Evolutionary conservation across 2,888 invertebrate species (phyloP).

Genomic region (Rhorus exstirpatorius): DNA sequence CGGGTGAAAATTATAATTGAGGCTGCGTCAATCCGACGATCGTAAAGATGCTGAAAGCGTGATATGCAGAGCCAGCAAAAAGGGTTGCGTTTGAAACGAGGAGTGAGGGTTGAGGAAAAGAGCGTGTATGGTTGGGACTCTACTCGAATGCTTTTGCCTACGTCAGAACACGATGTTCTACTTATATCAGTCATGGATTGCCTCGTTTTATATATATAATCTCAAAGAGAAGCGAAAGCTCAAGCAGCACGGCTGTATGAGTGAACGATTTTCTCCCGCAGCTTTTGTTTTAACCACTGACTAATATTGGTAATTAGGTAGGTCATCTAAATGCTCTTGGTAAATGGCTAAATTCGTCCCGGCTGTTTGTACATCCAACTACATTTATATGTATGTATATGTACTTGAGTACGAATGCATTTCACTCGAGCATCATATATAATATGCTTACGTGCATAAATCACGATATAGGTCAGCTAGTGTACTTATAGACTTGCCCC

Average conservation of each 20-base stretch:
- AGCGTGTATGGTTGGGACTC: slow-evolving; percentile 66
- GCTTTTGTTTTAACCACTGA: slow-evolving; percentile 71
- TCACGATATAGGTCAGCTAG: slow-evolving; percentile 58
- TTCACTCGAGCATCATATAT: background rate
- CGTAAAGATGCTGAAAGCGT: slow-evolving; percentile 63
- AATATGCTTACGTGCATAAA: slow-evolving; percentile 22
- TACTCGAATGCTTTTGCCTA: slow-evolving; percentile 68
- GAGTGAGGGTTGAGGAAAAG: slow-evolving; percentile 25
- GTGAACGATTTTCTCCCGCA: slow-evolving; percentile 59
- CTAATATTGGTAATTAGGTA: slow-evolving; percentile 76
- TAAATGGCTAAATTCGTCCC: slow-evolving; percentile 61
- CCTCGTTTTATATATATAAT: slow-evolving; percentile 69
- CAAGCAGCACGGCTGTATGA: slow-evolving; percentile 5
- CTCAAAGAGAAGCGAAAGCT: slow-evolving; percentile 10
- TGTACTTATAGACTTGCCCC: slow-evolving; percentile 28
- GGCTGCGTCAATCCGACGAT: slow-evolving; percentile 70
- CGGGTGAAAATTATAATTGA: slow-evolving; percentile 51
- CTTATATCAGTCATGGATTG: slow-evolving; percentile 81
- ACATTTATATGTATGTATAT: slow-evolving; percentile 16
- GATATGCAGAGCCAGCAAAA: slow-evolving; percentile 3
- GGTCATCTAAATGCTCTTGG: slow-evolving; percentile 72
- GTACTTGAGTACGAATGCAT: background rate
- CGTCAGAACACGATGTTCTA: slow-evolving; percentile 83
- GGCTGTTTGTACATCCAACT: slow-evolving; percentile 49
- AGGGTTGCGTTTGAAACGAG: slow-evolving; percentile 17